Evolutionary conservation across 2,888 invertebrate genomes (phyloP).

Genomic region (Athrips mouffetella): DNA sequence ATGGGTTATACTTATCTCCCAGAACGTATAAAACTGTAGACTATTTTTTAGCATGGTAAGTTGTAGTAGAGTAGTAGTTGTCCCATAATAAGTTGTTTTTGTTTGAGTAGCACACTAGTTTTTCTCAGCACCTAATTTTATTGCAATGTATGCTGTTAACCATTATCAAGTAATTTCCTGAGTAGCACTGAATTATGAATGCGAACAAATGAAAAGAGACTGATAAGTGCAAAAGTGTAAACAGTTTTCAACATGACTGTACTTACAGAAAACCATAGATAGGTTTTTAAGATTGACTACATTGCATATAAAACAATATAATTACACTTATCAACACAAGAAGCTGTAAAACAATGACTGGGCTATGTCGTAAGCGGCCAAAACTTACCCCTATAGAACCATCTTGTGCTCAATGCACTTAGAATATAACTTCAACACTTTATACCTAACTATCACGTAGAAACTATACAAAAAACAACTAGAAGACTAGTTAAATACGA

Average conservation of each 20-base stretch:
- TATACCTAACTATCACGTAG: neutral
- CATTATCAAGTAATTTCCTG: too few relatives aligned
- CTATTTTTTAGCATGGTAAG: too few relatives aligned
- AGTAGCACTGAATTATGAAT: too few relatives aligned
- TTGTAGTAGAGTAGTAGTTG: too few relatives aligned
- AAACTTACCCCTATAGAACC: slow-evolving; percentile 30
- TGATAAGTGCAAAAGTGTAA: slow-evolving; percentile 11
- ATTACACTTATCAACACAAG: slow-evolving; percentile 14
- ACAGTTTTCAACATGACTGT: slow-evolving; percentile 11
- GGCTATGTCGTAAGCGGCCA: slow-evolving; percentile 7
- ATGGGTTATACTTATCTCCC: too few relatives aligned
- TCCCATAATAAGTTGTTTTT: too few relatives aligned
- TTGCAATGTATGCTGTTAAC: too few relatives aligned
- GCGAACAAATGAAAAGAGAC: too few relatives aligned
- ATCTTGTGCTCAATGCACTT: slow-evolving; percentile 23
- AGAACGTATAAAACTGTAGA: too few relatives aligned
- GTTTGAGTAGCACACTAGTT: too few relatives aligned
- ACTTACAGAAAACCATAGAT: neutral
- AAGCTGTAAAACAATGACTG: slow-evolving; percentile 13
- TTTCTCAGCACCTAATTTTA: too few relatives aligned
- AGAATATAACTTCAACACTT: neutral
- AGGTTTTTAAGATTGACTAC: slow-evolving; percentile 17
- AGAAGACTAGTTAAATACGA: slow-evolving; percentile 36
- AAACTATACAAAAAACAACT: slow-evolving; percentile 48
- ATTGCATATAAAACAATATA: slow-evolving; percentile 17